A percentile compares a stretch with the other conserved stretches of the same genome.
phyloP scores from a whole-genome alignment of 2,888 invertebrate genomes.

The Calephelis perditalis region DNA sequence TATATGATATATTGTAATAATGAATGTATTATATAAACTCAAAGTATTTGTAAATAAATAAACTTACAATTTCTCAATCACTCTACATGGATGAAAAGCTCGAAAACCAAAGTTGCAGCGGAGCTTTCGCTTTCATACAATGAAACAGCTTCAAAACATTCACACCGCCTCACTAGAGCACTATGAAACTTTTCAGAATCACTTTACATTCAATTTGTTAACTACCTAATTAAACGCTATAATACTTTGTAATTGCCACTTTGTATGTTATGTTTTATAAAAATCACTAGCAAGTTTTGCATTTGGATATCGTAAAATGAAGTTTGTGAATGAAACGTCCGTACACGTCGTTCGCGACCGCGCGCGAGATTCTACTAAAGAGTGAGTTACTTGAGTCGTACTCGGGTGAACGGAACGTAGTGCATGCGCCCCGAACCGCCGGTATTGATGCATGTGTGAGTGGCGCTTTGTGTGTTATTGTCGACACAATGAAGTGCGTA shows the following conservation, averaged over 20 bases:
- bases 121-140: conserved; percentile 66
- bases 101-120: conserved; percentile 60
- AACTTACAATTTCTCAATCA: conserved; percentile 62
- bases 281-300: conserved; percentile 25
- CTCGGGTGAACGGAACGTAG: conserved; percentile 49
- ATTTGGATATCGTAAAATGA: conserved; percentile 56
- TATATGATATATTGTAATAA: too few species aligned
- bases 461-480: conserved; percentile 57
- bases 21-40: neutral
- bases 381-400: conserved; percentile 40
- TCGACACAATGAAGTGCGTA: conserved; percentile 57
- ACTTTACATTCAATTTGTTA: conserved; percentile 37
- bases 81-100: conserved; percentile 56
- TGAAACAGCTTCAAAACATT: conserved; percentile 52
- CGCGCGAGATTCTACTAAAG: conserved; percentile 59
- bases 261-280: conserved; percentile 14
- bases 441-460: conserved; percentile 41
- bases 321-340: conserved; percentile 47
- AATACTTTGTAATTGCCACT: too few species aligned
- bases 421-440: conserved; percentile 44
- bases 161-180: conserved; percentile 71
- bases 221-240: neutral
- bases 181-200: conserved; percentile 63
- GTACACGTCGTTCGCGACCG: conserved; percentile 56
- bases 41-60: neutral